These are phyloP conservation scores for Cricetomys ansorgei DNA, from an alignment of 2,113 vertebrate genomes.

Conservation along the genomic window DNA sequence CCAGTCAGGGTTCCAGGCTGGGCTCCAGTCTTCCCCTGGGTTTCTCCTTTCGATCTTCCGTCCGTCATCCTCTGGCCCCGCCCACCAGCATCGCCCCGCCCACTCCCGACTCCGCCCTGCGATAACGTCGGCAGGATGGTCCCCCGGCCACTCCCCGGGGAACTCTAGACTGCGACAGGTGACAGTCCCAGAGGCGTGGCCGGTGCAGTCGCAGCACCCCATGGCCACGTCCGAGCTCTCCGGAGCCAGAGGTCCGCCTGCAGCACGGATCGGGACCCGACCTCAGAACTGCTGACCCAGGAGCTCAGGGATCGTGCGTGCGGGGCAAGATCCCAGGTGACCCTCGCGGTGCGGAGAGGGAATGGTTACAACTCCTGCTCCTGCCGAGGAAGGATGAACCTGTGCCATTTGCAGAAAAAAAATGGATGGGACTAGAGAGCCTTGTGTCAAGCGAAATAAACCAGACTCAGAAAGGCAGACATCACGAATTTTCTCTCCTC, in stretches of 20 bases:
- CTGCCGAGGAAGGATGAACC: no score
- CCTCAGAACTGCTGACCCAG: not conserved
- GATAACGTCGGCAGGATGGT: not conserved
- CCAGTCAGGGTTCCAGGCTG: not conserved
- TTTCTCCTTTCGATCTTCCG: not conserved
- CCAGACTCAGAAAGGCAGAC: not conserved
- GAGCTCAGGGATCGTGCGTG: not conserved
- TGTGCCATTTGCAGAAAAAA: not conserved
- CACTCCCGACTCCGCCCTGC: not conserved
- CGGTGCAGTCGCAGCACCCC: not conserved
- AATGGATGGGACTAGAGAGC: not conserved
- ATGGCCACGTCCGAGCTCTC: not conserved
- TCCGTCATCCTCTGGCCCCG: not conserved
- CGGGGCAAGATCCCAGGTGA: not conserved
- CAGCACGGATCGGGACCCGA: not conserved
- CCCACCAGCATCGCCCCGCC: not conserved
- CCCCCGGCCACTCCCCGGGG: not conserved
- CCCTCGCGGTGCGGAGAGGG: not conserved
- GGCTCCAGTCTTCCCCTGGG: not conserved
- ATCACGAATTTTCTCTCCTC: not conserved
- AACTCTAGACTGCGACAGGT: not conserved
- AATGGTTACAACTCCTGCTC: not conserved
- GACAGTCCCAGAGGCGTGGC: not conserved
- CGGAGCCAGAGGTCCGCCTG: not conserved
- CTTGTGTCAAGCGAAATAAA: not conserved